Percentiles rank a stretch among this genome's conserved stretches.
Conservation (phyloP, 1,140 invertebrate genomes). For the Pentalonia nigronervosa region DNA sequence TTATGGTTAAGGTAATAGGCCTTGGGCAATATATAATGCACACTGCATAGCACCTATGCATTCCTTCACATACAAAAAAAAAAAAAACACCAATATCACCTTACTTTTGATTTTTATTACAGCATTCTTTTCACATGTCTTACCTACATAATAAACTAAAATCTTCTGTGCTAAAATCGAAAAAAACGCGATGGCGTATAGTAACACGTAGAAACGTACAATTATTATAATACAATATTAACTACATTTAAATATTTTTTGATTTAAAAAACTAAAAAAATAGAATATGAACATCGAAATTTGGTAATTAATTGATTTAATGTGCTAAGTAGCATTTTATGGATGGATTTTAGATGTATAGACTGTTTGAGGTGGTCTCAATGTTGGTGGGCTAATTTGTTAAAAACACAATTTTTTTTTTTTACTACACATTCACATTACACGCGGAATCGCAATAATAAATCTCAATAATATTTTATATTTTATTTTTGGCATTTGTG, state of each 20-base stretch:
- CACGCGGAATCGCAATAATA: constrained; percentile 29
- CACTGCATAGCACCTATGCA: constrained; percentile 47
- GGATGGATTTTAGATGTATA: background rate
- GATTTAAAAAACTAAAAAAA: background rate
- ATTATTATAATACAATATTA: background rate
- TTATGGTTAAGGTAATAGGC: constrained; percentile 54
- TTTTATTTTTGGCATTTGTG: constrained; percentile 51
- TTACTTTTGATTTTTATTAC: constrained; percentile 49
- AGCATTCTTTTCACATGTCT: constrained; percentile 16
- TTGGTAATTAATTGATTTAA: background rate
- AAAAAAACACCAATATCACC: constrained; percentile 39
- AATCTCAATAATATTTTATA: constrained; percentile 52
- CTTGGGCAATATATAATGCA: constrained; percentile 51
- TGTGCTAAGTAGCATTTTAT: background rate
- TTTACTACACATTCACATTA: background rate
- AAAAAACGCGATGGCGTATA: background rate
- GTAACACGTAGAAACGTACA: background rate
- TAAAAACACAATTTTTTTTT: constrained; percentile 35
- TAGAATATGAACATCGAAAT: background rate
- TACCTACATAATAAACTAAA: background rate
- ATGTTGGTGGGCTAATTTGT: constrained; percentile 56
- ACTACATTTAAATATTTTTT: background rate
- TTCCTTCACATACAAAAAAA: constrained; percentile 55
- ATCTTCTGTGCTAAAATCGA: background rate
- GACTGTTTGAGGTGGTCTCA: constrained; percentile 27